These are phyloP conservation scores for Geotrupes spiniger DNA, from an alignment of 2,888 invertebrate genomes.

Conservation along the genomic window DNA sequence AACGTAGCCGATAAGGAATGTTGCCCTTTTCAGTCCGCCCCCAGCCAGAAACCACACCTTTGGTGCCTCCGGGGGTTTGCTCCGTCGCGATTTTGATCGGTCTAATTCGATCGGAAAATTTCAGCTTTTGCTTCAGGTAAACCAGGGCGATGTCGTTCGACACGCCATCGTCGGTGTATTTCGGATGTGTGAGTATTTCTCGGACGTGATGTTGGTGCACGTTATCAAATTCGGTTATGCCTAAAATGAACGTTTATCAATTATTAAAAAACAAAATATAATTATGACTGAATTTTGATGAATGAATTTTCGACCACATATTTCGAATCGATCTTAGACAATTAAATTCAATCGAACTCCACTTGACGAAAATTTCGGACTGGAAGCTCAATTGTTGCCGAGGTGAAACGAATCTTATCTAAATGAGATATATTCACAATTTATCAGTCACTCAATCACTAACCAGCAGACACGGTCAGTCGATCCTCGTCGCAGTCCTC, in stretches of 20 bases:
- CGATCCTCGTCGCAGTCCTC: background rate
- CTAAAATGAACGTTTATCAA: background rate
- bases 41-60: conserved; percentile 3
- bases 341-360: too few species aligned
- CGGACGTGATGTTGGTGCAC: background rate
- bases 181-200: background rate
- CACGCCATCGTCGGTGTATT: background rate
- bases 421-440: too few species aligned
- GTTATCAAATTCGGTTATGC: background rate
- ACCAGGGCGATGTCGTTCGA: conserved; percentile 4
- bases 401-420: too few species aligned
- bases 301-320: too few species aligned
- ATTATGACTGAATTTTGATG: too few species aligned
- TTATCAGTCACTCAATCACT: too few species aligned
- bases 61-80: background rate
- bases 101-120: background rate
- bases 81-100: conserved; percentile 1
- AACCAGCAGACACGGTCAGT: conserved; percentile 1
- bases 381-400: too few species aligned
- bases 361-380: too few species aligned
- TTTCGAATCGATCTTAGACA: too few species aligned
- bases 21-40: background rate
- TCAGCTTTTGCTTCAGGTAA: background rate
- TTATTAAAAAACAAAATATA: too few species aligned
- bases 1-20: background rate